These are phyloP conservation scores for Portunus trituberculatus DNA, from an alignment of 1,140 invertebrate species.

Conservation along the genomic window DNA sequence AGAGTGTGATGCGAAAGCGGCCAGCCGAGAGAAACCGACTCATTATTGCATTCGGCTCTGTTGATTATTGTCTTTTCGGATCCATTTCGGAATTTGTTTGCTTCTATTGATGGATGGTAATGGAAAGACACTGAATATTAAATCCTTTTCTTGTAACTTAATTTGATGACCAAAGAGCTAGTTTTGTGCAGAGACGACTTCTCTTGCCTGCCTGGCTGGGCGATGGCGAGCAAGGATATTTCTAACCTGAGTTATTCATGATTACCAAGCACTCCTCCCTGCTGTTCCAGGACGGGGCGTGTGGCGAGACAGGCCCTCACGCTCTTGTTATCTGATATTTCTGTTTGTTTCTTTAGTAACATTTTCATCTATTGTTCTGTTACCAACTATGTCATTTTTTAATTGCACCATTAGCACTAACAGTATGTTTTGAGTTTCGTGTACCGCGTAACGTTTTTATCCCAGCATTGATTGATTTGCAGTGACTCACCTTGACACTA, in stretches of 20 bases:
- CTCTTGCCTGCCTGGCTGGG: not conserved
- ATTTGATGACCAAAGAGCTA: not conserved
- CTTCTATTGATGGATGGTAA: no score
- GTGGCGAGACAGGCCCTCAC: not conserved
- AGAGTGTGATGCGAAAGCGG: conserved; percentile 26
- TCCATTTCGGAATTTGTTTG: not conserved
- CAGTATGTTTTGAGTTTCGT: not conserved
- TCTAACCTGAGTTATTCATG: not conserved
- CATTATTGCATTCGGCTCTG: not conserved
- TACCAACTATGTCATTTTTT: not conserved
- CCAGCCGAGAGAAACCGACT: not conserved
- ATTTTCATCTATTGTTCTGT: not conserved
- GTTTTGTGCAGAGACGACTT: conserved; percentile 1
- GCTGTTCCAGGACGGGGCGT: not conserved
- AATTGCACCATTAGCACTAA: not conserved
- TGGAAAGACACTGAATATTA: not conserved
- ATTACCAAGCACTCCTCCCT: not conserved
- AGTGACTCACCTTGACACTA: not conserved
- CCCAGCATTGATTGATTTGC: not conserved
- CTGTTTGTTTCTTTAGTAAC: not conserved
- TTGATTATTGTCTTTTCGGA: not conserved
- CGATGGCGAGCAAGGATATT: not conserved
- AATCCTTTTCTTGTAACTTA: not conserved
- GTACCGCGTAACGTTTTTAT: not conserved
- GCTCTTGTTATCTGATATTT: not conserved